Evolutionary conservation across 2,113 vertebrate species (phyloP).

Genomic region (Bubo blakistoni): DNA sequence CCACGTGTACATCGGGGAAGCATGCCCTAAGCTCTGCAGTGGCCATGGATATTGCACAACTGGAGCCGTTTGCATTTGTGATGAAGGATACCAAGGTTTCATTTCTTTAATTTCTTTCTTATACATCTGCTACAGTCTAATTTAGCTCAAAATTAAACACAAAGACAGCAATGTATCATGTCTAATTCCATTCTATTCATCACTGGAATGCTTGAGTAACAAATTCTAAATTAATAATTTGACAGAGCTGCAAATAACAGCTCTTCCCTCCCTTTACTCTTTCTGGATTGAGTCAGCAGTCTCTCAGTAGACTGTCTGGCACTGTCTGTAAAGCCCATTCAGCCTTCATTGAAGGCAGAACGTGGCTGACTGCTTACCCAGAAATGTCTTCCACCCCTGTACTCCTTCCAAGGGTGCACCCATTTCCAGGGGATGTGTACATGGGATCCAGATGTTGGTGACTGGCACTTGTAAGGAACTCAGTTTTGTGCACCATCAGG

Average conservation of each 20-base stretch:
- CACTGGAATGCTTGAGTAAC: neutral
- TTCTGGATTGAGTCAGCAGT: neutral
- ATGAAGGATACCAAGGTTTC: constrained; percentile 90
- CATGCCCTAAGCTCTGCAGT: constrained; percentile 91
- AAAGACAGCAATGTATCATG: neutral
- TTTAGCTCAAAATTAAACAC: neutral
- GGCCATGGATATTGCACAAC: constrained; percentile 92
- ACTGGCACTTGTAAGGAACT: neutral
- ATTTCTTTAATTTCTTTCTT: neutral
- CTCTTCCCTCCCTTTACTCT: neutral
- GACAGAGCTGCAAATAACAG: neutral
- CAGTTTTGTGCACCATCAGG: neutral
- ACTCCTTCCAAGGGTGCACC: neutral
- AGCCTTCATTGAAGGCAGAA: neutral
- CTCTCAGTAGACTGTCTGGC: neutral
- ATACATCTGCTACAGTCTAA: neutral
- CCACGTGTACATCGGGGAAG: constrained; percentile 94
- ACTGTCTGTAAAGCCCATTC: neutral
- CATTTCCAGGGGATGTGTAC: neutral
- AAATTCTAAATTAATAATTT: neutral
- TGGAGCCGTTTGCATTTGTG: constrained; percentile 92
- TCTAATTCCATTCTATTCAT: neutral
- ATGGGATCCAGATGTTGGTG: neutral
- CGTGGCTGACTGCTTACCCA: neutral
- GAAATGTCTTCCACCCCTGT: neutral